Conservation (phyloP, 1,140 invertebrate species). For the Nixonia krombeini region DNA sequence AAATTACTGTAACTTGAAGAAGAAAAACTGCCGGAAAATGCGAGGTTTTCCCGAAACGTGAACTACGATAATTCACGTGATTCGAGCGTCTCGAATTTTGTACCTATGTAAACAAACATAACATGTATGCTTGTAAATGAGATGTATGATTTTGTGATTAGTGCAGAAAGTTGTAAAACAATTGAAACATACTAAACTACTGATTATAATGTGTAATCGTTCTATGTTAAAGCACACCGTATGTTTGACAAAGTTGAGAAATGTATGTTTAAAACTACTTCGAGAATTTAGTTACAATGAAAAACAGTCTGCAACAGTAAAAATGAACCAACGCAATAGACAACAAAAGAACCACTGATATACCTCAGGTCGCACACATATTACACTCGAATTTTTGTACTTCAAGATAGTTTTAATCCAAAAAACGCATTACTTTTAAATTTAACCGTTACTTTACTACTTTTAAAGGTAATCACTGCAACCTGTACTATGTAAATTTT, state of each 20-base stretch:
- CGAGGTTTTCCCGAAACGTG: too few species aligned
- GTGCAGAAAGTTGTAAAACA: not conserved
- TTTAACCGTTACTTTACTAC: not conserved
- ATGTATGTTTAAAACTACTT: not conserved
- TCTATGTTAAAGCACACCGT: not conserved
- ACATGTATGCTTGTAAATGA: too few species aligned
- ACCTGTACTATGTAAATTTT: not conserved
- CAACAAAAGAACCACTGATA: not conserved
- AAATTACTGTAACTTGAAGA: not conserved
- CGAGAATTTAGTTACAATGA: too few species aligned
- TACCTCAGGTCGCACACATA: slow-evolving; percentile 7
- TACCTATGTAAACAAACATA: not conserved
- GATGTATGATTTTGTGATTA: too few species aligned
- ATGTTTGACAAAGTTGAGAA: not conserved
- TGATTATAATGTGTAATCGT: not conserved
- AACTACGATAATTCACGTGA: too few species aligned
- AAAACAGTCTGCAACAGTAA: too few species aligned
- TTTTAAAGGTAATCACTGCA: not conserved
- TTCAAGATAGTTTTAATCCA: not conserved
- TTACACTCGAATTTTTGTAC: slow-evolving; percentile 4
- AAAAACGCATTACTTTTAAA: not conserved
- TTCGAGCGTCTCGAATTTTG: not conserved
- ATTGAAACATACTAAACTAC: not conserved
- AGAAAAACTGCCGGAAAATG: not conserved
- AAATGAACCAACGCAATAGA: slow-evolving; percentile 1